phyloP scores from a whole-genome alignment of 2,888 invertebrate genomes.

The Hypena proboscidalis region DNA sequence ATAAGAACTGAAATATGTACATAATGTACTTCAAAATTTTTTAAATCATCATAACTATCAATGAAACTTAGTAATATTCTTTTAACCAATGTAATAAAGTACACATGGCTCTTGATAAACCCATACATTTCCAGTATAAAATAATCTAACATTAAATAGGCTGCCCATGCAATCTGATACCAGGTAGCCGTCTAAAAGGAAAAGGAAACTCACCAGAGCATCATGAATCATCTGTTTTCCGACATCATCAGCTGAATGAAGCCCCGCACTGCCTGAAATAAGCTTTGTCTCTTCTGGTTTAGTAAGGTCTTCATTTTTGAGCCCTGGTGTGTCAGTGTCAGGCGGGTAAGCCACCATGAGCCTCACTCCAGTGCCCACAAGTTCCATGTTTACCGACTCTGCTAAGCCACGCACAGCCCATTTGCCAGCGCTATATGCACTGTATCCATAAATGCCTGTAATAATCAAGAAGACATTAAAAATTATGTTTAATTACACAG shows the following conservation, averaged over 20 bases:
- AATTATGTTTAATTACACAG: too few species aligned
- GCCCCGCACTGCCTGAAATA: conserved; percentile 92
- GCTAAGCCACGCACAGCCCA: conserved; percentile 98
- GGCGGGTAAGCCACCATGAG: conserved; percentile 96
- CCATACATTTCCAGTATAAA: too few species aligned
- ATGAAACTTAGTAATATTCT: too few species aligned
- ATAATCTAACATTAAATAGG: too few species aligned
- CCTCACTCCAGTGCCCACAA: conserved; percentile 91
- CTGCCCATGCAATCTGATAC: too few species aligned
- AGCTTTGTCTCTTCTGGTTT: conserved; percentile 95
- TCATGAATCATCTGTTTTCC: conserved; percentile 92
- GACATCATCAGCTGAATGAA: conserved; percentile 91
- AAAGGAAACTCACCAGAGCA: conserved; percentile 89
- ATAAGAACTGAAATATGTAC: too few species aligned
- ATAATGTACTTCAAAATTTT: too few species aligned
- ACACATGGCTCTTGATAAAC: too few species aligned
- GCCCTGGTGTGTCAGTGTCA: conserved; percentile 99
- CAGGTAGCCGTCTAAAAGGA: too few species aligned
- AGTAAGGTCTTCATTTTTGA: conserved; percentile 92
- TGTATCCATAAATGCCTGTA: conserved; percentile 95
- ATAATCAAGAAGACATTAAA: conserved; percentile 10
- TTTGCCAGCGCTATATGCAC: conserved; percentile 96
- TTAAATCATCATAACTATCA: too few species aligned
- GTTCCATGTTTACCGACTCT: conserved; percentile 97
- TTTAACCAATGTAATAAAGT: too few species aligned